Base-by-base conservation (phyloP, 1,140 invertebrate genomes). In the Tetraneura akinire region DNA sequence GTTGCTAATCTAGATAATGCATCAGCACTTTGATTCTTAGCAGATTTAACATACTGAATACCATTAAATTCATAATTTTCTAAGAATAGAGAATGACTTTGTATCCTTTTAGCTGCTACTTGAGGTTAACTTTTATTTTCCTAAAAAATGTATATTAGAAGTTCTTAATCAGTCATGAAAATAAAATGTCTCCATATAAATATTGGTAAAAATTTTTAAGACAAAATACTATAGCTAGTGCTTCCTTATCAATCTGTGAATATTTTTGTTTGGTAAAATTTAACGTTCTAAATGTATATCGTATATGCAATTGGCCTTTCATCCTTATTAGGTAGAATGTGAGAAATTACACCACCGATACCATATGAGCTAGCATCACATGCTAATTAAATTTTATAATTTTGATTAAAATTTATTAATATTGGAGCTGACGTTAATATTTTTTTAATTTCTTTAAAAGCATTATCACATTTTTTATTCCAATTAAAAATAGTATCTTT, bases 231-330 rank as follows among this genome's bases (percentile, higher is more conserved):
- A 88, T 84, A 9, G 85, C 84, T 26, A 87, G 84, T 73, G 66
- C 86, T 83, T 89, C 87, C 71, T 86, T 85, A 70, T 89, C 87
- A 37, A 86, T 85, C 80, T 87, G 84, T n/a, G 84, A 60, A 80
- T 87, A 88, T 55, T 86, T 85, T 80, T 64, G 26, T 37, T 74
- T 70, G 0, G 45, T 47, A 32, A 74, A 60, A 18, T 82, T 83
- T 26, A 89, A 78, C 1, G 84, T 85, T 55, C 78, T 80, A 82
- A 81, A 86, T n/a, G n/a, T n/a, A n/a, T n/a, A 37, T 37, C 9
- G 83, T 84, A 82, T 82, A 87, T 5, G 83, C 83, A 55, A 87
- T 84, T 13, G 85, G 85, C 49, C 82, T 82, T 82, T 83, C 81
- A 16, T 26, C 70, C 9, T 81, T 82, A 73, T 84, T 83, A 26